Evolutionary conservation across 2,797 vertebrate genomes (phyloP).

Genomic region (Clarias laeviceps): DNA sequence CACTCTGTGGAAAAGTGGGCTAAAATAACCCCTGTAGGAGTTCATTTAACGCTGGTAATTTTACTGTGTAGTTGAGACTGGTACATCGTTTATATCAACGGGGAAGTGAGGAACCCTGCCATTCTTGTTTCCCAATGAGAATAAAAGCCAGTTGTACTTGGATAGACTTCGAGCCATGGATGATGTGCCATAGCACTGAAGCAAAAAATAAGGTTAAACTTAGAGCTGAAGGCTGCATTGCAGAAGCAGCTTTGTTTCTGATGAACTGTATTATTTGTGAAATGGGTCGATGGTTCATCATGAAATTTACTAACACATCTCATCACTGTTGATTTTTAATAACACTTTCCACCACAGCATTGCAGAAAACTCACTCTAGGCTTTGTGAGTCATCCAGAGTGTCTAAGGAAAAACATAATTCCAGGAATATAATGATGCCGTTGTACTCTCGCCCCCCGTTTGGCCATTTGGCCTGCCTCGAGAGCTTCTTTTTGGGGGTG

Average conservation of each 20-base stretch:
- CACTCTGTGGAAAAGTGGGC: constrained; percentile 25
- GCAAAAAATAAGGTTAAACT: constrained; percentile 26
- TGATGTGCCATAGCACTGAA: constrained; percentile 27
- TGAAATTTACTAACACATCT: constrained; percentile 30
- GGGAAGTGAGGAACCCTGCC: constrained; percentile 14
- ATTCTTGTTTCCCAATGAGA: constrained; percentile 18
- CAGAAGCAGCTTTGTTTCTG: constrained; percentile 20
- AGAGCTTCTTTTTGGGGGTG: constrained; percentile 55
- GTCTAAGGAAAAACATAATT: constrained; percentile 56
- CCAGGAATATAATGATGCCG: constrained; percentile 59
- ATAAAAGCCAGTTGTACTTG: constrained; percentile 23
- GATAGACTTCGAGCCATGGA: constrained; percentile 7
- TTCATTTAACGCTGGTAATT: constrained; percentile 21
- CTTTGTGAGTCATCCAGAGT: constrained; percentile 54
- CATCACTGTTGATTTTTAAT: constrained; percentile 42
- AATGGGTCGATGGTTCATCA: constrained; percentile 27
- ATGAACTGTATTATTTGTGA: constrained; percentile 36
- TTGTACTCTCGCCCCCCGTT: constrained; percentile 23
- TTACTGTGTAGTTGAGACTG: constrained; percentile 16
- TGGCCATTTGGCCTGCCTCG: constrained; percentile 54
- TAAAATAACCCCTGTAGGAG: constrained; percentile 13
- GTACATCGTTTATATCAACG: constrained; percentile 31
- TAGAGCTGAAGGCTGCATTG: constrained; percentile 18
- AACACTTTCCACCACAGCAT: constrained; percentile 26
- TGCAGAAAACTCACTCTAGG: constrained; percentile 32